Base-by-base conservation (phyloP, 2,888 invertebrate species). In the Drosophila maculinotata region DNA sequence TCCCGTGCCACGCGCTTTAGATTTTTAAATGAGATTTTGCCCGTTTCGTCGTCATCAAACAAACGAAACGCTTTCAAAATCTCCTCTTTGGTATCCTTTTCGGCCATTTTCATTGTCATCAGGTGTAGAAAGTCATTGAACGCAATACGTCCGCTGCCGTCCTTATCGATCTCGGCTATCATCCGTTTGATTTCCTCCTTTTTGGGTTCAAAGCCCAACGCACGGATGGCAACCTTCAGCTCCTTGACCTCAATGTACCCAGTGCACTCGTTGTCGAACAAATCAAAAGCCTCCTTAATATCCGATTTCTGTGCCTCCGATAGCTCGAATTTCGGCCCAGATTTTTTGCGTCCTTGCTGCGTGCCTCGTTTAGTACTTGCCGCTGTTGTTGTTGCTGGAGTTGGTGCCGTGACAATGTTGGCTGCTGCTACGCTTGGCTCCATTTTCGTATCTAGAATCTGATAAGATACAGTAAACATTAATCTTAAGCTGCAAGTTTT, bases 171-270 rank as follows among this genome's bases (percentile, higher is more conserved):
- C 92, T 97, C 97, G 1, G 95, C 94, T 74, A 97, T 95, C 94
- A 99, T 96, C 89, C 96, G 97, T 91, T 98, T 98, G 15, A 99
- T 97, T 92, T 99, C 99, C 90, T 99, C 98, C 90, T 98, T 98
- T 88, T 97, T 97, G 0, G 99, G 99, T 90, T 99, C 99, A 92
- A 99, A 99, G 0, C 99, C 99, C 10, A 99, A 92, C 0, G 99
- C 99, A 75, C 99, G 93, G 87, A 99, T 97, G 1, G 98, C 98
- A 17, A 98, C 97, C 93, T 98, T 98, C 12, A 99, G 92, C 90
- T 99, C 98, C 91, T 97, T 98, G 0, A 96, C 95, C 88, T 97
- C 97, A 83, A 99, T 98, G 89, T 95, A 94, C 2, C 98, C 98
- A 41, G 95, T 95, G 17, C 95, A 96, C 90, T 97, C 96, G 6